phyloP scores from a whole-genome alignment of 2,797 vertebrate genomes.

The Saxicola maurus region DNA sequence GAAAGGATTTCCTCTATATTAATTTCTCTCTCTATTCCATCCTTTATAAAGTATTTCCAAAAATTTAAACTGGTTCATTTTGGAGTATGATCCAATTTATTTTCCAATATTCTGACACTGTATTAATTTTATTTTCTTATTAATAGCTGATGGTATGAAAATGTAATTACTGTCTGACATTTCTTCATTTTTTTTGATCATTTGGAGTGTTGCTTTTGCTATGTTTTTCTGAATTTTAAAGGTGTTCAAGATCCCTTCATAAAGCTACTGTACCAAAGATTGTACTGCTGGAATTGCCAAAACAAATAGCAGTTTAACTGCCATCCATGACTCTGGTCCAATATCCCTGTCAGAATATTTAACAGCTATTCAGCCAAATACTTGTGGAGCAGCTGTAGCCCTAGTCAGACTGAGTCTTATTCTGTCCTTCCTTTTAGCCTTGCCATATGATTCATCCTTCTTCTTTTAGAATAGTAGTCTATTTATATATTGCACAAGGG shows the following conservation, averaged over 20 bases:
- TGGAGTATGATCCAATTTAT: not conserved
- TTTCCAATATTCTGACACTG: not conserved
- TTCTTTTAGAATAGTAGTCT: constrained; percentile 89
- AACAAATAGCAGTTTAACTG: constrained; percentile 67
- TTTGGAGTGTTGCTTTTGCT: not conserved
- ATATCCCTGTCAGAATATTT: constrained; percentile 79
- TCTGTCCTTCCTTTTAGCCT: constrained; percentile 79
- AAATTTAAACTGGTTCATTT: not conserved
- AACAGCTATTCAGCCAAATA: constrained; percentile 80
- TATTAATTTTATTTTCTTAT: not conserved
- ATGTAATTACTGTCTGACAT: not conserved
- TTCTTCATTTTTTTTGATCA: not conserved
- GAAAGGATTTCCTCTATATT: constrained; percentile 44
- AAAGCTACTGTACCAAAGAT: not conserved
- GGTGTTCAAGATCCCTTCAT: not conserved
- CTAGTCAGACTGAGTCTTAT: constrained; percentile 80
- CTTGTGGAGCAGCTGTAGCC: constrained; percentile 85
- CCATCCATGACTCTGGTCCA: constrained; percentile 25
- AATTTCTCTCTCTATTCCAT: constrained; percentile 4
- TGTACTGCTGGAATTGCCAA: constrained; percentile 70
- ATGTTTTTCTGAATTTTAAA: not conserved
- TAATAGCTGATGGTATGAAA: not conserved
- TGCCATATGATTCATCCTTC: constrained; percentile 86
- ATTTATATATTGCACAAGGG: constrained; percentile 84
- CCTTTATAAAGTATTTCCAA: not conserved